A percentile compares a stretch with the other conserved stretches of the same genome.
These are phyloP conservation scores for Ips typographus DNA, from an alignment of 1,140 invertebrate genomes.

Conservation along the genomic window DNA sequence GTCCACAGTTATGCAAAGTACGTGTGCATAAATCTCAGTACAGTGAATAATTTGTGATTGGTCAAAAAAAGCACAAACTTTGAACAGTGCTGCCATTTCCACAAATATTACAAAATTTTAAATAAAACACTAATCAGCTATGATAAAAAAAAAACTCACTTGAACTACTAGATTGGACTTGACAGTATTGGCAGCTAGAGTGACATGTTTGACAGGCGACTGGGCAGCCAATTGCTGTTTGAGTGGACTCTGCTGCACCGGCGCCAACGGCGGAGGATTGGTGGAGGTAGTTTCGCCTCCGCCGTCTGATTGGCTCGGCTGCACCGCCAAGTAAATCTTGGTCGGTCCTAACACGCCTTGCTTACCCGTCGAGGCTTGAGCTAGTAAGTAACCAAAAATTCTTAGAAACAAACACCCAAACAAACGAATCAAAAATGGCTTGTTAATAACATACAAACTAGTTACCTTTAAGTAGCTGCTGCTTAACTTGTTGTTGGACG, in stretches of 20 bases:
- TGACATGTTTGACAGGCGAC: constrained; percentile 18
- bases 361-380: constrained; percentile 78
- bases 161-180: no score
- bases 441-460: neutral
- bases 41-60: no score
- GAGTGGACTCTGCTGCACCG: constrained; percentile 50
- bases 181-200: no score
- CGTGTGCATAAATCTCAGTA: no score
- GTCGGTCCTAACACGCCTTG: constrained; percentile 79
- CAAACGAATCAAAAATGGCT: neutral
- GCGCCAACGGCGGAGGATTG: constrained; percentile 56
- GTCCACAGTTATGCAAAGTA: no score
- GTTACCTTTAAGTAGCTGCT: constrained; percentile 78
- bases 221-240: constrained; percentile 11
- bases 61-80: no score
- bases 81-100: no score
- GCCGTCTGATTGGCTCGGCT: constrained; percentile 56
- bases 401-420: constrained; percentile 19
- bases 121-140: no score
- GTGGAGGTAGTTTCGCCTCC: constrained; percentile 28
- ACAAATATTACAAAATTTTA: no score
- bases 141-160: no score
- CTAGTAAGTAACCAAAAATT: constrained; percentile 52
- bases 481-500: constrained; percentile 85
- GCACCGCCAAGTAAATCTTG: constrained; percentile 81